A percentile compares a stretch with the other conserved stretches of the same genome.
phyloP scores from a whole-genome alignment of 2,797 vertebrate species.

The Pipistrellus kuhlii region DNA sequence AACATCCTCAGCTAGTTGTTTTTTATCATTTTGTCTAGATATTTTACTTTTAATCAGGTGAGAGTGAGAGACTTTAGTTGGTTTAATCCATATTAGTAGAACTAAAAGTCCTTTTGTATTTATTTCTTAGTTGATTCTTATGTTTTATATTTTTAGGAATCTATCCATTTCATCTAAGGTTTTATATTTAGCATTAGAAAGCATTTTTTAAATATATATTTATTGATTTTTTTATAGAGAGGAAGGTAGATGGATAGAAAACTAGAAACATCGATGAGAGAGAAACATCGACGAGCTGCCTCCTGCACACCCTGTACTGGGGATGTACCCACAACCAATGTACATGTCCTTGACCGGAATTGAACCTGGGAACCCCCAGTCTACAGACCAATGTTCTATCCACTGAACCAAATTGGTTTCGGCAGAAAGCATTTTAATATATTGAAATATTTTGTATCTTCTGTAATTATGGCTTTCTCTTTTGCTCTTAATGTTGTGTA shows the following conservation, averaged over 20 bases:
- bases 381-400: too few relatives aligned
- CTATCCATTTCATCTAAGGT: not conserved
- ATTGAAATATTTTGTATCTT: not conserved
- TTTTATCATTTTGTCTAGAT: not conserved
- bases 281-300: too few relatives aligned
- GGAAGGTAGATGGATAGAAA: too few relatives aligned
- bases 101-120: not conserved
- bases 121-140: not conserved
- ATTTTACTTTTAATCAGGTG: not conserved
- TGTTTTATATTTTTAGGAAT: not conserved
- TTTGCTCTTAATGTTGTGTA: not conserved
- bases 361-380: too few relatives aligned
- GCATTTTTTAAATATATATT: not conserved
- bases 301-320: too few relatives aligned
- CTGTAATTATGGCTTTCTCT: not conserved
- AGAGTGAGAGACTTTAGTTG: not conserved
- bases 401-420: too few relatives aligned
- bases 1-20: not conserved
- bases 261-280: too few relatives aligned
- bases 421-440: not conserved
- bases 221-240: too few relatives aligned
- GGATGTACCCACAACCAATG: too few relatives aligned
- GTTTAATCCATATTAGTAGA: not conserved
- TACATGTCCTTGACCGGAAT: too few relatives aligned
- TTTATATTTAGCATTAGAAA: not conserved